Conservation (phyloP, 2,113 vertebrate genomes). For the Tiliqua scincoides region DNA sequence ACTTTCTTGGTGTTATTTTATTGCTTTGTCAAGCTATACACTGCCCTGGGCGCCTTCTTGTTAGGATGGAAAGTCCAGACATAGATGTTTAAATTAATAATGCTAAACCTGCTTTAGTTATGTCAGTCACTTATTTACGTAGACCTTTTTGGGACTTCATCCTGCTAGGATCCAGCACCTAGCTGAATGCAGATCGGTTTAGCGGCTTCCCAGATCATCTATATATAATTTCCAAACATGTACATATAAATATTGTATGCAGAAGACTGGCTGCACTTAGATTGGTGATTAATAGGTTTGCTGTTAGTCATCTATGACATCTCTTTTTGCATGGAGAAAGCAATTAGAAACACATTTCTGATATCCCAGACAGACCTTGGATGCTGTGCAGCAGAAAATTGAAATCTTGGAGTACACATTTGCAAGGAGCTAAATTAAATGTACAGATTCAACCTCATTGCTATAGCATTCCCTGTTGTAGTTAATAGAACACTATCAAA, state of each 20-base stretch:
- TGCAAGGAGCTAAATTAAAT: constrained; percentile 60
- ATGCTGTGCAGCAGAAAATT: constrained; percentile 67
- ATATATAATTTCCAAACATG: constrained; percentile 53
- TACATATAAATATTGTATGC: constrained; percentile 77
- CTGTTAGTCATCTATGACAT: constrained; percentile 72
- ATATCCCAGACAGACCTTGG: constrained; percentile 65
- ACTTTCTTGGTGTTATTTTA: too few species aligned
- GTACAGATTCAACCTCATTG: neutral
- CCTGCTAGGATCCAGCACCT: neutral
- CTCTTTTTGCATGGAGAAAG: constrained; percentile 78
- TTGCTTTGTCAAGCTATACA: too few species aligned
- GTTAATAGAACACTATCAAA: constrained; percentile 32
- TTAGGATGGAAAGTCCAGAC: too few species aligned
- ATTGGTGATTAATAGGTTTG: constrained; percentile 75
- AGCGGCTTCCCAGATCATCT: neutral
- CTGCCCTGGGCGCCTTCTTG: too few species aligned
- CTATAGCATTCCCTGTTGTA: constrained; percentile 26
- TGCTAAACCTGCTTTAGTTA: neutral
- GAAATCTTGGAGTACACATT: constrained; percentile 61
- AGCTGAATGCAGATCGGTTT: neutral
- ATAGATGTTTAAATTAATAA: neutral
- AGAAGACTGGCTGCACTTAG: constrained; percentile 70
- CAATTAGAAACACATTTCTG: constrained; percentile 79
- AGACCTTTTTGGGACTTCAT: neutral
- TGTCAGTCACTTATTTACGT: neutral